Conservation (phyloP, 2,113 vertebrate genomes). For the Eira barbara region DNA sequence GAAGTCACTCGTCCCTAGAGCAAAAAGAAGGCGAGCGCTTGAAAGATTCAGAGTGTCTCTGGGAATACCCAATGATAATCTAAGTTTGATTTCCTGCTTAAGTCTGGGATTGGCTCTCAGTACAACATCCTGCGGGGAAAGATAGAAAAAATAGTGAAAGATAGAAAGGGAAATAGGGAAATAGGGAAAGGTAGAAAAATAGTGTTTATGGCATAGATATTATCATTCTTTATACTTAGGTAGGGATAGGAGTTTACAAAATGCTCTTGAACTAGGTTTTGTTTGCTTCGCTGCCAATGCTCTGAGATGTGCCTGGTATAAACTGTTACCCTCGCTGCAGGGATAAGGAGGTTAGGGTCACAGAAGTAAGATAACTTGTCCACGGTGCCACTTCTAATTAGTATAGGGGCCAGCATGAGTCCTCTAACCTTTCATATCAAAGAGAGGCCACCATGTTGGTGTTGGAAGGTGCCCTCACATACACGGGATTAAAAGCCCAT, state of each 20-base stretch:
- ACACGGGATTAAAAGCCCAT: no score
- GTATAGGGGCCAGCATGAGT: background rate
- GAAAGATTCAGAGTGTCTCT: background rate
- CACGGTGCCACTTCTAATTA: background rate
- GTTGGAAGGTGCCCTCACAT: background rate
- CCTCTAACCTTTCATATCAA: background rate
- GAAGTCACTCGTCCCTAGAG: background rate
- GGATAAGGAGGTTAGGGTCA: background rate
- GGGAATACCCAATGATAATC: background rate
- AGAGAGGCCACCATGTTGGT: background rate
- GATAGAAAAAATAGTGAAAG: background rate
- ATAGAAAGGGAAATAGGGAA: no score
- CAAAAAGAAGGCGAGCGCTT: background rate
- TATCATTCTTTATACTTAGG: background rate
- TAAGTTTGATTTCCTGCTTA: background rate
- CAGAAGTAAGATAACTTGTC: background rate
- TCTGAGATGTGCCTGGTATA: background rate
- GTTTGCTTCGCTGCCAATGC: background rate
- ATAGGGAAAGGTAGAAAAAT: background rate
- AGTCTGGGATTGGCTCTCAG: background rate
- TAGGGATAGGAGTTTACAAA: background rate
- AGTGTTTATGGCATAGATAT: background rate
- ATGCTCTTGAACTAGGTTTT: background rate
- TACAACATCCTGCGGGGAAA: background rate
- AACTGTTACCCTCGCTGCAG: background rate